Conservation (phyloP, 1,140 invertebrate genomes). For the Probaryconus sp. region DNA sequence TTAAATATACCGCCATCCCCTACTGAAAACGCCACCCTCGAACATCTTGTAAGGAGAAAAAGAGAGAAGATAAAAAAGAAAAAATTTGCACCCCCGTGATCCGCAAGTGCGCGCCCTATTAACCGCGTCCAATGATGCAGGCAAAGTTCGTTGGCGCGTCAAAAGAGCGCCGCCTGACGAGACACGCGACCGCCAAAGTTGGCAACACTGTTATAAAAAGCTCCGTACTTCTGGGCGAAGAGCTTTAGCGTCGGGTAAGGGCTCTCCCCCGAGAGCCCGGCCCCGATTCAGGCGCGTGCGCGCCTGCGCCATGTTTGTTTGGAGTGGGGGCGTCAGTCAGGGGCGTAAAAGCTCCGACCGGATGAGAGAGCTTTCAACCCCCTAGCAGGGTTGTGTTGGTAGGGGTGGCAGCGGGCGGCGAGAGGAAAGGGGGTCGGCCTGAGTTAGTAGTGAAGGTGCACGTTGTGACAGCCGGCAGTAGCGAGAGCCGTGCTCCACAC, state of each 20-base stretch:
- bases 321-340: conserved; percentile 13
- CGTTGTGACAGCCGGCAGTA: conserved; percentile 77
- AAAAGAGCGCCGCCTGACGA: conserved; percentile 2
- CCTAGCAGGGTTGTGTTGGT: conserved; percentile 3
- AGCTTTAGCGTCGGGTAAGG: conserved; percentile 9
- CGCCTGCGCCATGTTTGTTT: conserved; percentile 64
- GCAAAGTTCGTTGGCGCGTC: neutral
- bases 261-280: conserved; percentile 48
- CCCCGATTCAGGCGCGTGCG: conserved; percentile 48
- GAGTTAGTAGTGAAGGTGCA: conserved; percentile 74
- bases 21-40: no score
- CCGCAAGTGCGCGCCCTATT: no score
- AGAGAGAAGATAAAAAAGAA: no score
- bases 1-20: no score
- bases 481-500: conserved; percentile 73
- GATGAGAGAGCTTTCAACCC: conserved; percentile 38
- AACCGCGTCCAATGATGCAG: no score
- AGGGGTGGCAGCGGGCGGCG: conserved; percentile 41
- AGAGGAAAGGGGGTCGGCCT: no score
- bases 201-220: conserved; percentile 43
- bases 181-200: conserved; percentile 25
- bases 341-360: conserved; percentile 23
- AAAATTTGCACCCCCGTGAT: no score
- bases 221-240: conserved; percentile 38
- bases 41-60: no score